phyloP scores from a whole-genome alignment of 2,888 invertebrate genomes.

The Vannuccia rotundouncinata region DNA sequence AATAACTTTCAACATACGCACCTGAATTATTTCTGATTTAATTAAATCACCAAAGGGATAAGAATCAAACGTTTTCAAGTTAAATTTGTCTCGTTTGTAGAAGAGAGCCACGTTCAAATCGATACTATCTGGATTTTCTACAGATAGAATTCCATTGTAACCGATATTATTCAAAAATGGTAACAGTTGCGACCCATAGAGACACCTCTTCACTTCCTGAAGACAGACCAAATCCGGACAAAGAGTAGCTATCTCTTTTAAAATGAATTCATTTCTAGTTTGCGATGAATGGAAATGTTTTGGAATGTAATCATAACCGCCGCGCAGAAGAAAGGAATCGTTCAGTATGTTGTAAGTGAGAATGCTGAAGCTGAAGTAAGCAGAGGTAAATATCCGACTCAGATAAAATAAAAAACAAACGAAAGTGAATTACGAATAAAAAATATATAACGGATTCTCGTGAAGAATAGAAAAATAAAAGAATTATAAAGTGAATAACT shows the following conservation, averaged over 20 bases:
- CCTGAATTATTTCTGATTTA: background rate
- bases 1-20: no score
- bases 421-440: no score
- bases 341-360: background rate
- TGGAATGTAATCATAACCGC: background rate
- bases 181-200: background rate
- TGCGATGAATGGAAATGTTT: background rate
- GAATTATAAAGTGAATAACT: no score
- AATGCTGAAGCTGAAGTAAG: background rate
- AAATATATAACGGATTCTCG: no score
- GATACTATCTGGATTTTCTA: background rate
- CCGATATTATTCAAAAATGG: background rate
- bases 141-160: background rate
- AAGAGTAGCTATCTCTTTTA: background rate
- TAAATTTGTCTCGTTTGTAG: background rate
- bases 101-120: background rate
- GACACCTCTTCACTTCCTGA: background rate
- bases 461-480: no score
- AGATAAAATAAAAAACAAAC: background rate
- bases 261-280: background rate
- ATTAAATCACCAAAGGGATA: background rate
- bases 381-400: no score
- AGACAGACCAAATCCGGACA: background rate
- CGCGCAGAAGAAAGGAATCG: background rate
- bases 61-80: background rate